Evolutionary conservation across 2,113 vertebrate species (phyloP), one percentile per base, ranked within the genome.

Genomic region (Semnornis frantzii): DNA sequence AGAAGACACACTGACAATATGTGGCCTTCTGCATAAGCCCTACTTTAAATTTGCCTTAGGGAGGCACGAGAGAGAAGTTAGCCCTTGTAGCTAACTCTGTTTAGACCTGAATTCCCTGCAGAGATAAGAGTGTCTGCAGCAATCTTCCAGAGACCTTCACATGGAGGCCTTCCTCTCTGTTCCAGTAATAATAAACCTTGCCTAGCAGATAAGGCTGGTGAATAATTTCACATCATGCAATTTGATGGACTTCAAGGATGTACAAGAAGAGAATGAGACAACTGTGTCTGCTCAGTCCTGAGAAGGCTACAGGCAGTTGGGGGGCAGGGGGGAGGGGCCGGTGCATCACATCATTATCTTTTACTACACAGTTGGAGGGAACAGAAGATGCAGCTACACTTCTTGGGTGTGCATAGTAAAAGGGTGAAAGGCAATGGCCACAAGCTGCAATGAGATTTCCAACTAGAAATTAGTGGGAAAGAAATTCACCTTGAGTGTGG

Each of bases 111-210:
- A 27, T 58, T 76, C 75, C 31, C 72, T 5, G 4, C 58, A 62
- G 85, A 82, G 82, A 94, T 94, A 92, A 64, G 5, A 28, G 30
- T 25, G 79, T 82, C 86, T 88, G 66, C 77, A 50, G 66, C 13
- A 55, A 48, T 76, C 19, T 54, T 78, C 58, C 75, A 75, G 52
- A 66, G 94, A 48, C 96, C 95, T 97, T 97, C 95, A 80, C 90
- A 85, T 4, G 1, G 71, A 91, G 90, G 30, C 55, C 91, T 90
- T 77, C 68, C 75, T 82, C 44, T 71, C 50, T 80, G 65, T 46
- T 85, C 93, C 94, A 94, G 69, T 23, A 64, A 87, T 57, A 96
- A 96, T 30, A 89, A 95, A 92, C 90, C 86, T 96, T 95, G 90
- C 44, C 37, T 0, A 0, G 44, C 57, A 85, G 95, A 97, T 97